Evolutionary conservation across 2,797 vertebrate genomes (phyloP).

Genomic region (Vultur gryphus): DNA sequence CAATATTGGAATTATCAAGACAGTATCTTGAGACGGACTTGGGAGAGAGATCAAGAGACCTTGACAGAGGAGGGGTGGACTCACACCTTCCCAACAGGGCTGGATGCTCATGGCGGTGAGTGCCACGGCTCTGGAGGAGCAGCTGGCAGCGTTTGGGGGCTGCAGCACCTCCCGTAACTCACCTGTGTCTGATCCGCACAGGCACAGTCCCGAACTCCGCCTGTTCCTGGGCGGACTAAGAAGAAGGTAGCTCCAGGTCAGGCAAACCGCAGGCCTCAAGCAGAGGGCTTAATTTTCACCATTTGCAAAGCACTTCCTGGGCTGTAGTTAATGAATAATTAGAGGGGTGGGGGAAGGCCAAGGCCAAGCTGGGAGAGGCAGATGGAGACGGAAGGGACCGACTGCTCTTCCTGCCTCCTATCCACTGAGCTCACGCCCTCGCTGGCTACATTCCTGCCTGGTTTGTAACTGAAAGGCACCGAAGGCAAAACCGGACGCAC

Average conservation of each 20-base stretch:
- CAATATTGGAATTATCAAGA: not conserved
- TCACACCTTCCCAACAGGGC: accelerated
- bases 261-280: not conserved
- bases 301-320: slow-evolving; percentile 50
- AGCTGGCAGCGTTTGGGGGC: not conserved
- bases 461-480: not conserved
- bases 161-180: not conserved
- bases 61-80: not conserved
- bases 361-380: not conserved
- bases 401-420: slow-evolving; percentile 26
- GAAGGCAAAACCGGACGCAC: not conserved
- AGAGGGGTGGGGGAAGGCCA: slow-evolving; percentile 12
- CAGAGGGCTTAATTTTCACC: slow-evolving; percentile 7
- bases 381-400: not conserved
- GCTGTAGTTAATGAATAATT: slow-evolving; percentile 51
- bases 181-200: not conserved
- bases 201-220: not conserved
- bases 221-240: not conserved
- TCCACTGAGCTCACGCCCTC: slow-evolving; percentile 19
- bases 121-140: not conserved
- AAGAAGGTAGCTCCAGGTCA: not conserved
- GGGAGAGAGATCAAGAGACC: not conserved
- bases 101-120: not conserved
- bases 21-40: not conserved
- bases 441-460: not conserved